Percentiles rank a stretch among this genome's conserved stretches.
These are phyloP conservation scores for Myotis pilosus DNA, from an alignment of 2,797 vertebrate species.

Conservation along the genomic window DNA sequence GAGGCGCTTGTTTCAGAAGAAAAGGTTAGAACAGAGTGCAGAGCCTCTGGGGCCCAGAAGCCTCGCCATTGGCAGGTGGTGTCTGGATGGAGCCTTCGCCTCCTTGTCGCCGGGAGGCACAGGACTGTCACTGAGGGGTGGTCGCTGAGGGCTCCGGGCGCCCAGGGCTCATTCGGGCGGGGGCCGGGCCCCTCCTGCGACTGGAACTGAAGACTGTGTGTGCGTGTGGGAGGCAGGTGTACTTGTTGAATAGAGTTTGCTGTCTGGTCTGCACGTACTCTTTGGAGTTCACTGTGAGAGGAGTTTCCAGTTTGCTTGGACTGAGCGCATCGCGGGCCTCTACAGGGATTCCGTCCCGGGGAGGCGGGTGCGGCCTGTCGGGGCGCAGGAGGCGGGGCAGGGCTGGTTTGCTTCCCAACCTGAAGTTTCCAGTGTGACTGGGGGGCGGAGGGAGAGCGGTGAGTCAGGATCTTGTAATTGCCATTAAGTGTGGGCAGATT, in stretches of 20 bases:
- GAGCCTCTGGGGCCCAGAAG: not conserved
- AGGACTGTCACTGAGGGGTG: too few species aligned
- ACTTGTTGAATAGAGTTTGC: not conserved
- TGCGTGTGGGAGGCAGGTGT: conserved; percentile 49
- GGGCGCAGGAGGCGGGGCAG: conserved; percentile 78
- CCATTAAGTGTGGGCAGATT: conserved; percentile 41
- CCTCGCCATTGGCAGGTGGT: too few species aligned
- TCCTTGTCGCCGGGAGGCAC: not conserved
- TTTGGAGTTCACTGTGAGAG: conserved; percentile 67
- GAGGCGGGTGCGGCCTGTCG: conserved; percentile 83
- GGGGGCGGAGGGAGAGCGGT: conserved; percentile 62
- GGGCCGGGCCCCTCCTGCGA: conserved; percentile 6
- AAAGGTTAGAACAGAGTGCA: not conserved
- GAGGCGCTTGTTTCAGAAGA: not conserved
- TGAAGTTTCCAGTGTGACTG: conserved; percentile 73
- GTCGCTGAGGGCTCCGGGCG: not conserved
- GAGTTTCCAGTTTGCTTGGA: conserved; percentile 75
- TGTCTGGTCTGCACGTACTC: conserved; percentile 58
- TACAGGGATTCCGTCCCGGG: conserved; percentile 81
- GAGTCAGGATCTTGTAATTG: conserved; percentile 78
- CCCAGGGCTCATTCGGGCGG: not conserved
- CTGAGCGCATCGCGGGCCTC: conserved; percentile 72
- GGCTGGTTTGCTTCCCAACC: conserved; percentile 82
- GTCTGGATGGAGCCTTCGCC: not conserved
- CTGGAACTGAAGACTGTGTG: conserved; percentile 39